Evolutionary conservation across 2,888 invertebrate genomes (phyloP).

Genomic region (Cerastis leucographa): DNA sequence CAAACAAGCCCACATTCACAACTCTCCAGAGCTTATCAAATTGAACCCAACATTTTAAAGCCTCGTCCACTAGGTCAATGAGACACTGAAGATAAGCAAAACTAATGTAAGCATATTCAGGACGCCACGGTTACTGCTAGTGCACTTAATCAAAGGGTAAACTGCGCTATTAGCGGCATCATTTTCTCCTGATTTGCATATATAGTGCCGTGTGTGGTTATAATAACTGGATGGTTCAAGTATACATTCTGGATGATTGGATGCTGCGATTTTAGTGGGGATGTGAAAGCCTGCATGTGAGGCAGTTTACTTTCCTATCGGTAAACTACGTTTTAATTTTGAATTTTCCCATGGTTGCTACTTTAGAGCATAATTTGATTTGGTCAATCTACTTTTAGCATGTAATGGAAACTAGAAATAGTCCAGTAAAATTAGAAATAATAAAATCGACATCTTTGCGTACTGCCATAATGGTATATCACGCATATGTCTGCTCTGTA

Average conservation of each 20-base stretch:
- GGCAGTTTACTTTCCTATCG: slow-evolving; percentile 33
- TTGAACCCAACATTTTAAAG: slow-evolving; percentile 41
- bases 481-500: no score
- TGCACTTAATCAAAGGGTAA: slow-evolving; percentile 75
- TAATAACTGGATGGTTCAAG: slow-evolving; percentile 63
- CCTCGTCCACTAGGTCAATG: slow-evolving; percentile 47
- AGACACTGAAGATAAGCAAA: slow-evolving; percentile 59
- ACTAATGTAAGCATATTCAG: slow-evolving; percentile 61
- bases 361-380: slow-evolving; percentile 10
- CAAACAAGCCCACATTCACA: slow-evolving; percentile 23
- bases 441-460: no score
- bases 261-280: slow-evolving; percentile 44
- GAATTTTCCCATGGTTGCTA: slow-evolving; percentile 29
- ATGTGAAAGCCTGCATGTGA: slow-evolving; percentile 54
- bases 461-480: no score
- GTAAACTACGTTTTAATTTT: slow-evolving; percentile 5
- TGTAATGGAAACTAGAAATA: not conserved
- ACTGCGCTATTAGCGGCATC: slow-evolving; percentile 73
- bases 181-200: slow-evolving; percentile 84
- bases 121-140: slow-evolving; percentile 53
- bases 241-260: slow-evolving; percentile 60
- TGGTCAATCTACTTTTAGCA: not conserved
- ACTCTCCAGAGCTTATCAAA: slow-evolving; percentile 44
- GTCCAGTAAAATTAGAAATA: not conserved
- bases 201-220: slow-evolving; percentile 68